Evolutionary conservation across 2,113 vertebrate species (phyloP).

Genomic region (Acanthisitta chloris): DNA sequence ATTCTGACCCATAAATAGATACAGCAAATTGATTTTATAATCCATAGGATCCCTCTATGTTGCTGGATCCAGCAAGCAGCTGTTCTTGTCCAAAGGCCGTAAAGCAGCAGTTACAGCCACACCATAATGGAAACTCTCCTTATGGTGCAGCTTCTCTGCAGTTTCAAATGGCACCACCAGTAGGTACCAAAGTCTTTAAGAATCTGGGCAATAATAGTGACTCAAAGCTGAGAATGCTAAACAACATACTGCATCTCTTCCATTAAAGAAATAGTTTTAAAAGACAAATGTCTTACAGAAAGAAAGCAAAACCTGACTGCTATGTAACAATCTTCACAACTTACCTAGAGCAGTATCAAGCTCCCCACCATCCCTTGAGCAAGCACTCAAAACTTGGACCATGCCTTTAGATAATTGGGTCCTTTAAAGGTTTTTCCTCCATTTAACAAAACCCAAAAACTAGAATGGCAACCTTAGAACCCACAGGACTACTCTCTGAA

Average conservation of each 20-base stretch:
- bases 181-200: neutral
- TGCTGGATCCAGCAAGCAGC: neutral
- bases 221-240: neutral
- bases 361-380: neutral
- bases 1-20: neutral
- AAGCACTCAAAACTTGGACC: neutral
- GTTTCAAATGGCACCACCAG: neutral
- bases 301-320: neutral
- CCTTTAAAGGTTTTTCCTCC: neutral
- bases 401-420: neutral
- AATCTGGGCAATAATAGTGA: neutral
- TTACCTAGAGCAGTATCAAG: neutral
- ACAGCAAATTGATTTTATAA: neutral
- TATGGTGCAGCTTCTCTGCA: neutral
- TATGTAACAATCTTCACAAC: neutral
- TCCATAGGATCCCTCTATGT: neutral
- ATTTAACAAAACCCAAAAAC: neutral
- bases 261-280: neutral
- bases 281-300: neutral
- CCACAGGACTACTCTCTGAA: neutral
- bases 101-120: neutral
- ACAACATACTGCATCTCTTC: neutral
- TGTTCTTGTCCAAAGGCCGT: neutral
- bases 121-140: neutral
- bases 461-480: neutral